These are phyloP conservation scores for Agrilus cyanescens DNA, from an alignment of 2,888 invertebrate species.

Conservation along the genomic window DNA sequence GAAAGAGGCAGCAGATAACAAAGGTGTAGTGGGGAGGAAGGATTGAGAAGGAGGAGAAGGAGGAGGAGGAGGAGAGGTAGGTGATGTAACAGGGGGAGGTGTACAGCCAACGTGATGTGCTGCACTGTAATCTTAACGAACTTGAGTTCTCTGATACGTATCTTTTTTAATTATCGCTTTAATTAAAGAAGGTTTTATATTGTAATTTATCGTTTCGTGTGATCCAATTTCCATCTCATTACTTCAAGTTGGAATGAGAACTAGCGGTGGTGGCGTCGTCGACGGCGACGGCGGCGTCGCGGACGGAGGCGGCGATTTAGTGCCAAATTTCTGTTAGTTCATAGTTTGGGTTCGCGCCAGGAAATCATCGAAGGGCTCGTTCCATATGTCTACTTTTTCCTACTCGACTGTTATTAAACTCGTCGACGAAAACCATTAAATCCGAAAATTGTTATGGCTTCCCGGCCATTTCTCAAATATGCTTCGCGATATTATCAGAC, in stretches of 20 bases:
- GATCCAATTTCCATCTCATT: conserved; percentile 35
- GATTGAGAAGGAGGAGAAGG: too few species aligned
- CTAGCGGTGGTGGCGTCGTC: conserved; percentile 21
- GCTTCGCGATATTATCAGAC: too few species aligned
- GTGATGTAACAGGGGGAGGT: too few species aligned
- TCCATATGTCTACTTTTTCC: background rate
- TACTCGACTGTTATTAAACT: background rate
- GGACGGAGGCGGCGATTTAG: conserved; percentile 4
- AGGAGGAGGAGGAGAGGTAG: too few species aligned
- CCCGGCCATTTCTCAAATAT: too few species aligned
- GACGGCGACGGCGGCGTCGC: conserved; percentile 6
- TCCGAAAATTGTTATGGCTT: too few species aligned
- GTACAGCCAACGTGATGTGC: too few species aligned
- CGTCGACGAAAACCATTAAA: too few species aligned
- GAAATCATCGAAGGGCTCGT: conserved; percentile 1
- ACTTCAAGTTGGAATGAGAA: conserved; percentile 30
- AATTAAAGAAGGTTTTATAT: conserved; percentile 35
- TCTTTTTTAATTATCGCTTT: conserved; percentile 35
- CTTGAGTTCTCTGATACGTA: conserved; percentile 21
- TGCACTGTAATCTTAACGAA: conserved; percentile 13
- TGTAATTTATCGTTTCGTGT: conserved; percentile 31
- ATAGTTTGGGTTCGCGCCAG: conserved; percentile 1
- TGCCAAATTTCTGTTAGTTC: conserved; percentile 5
- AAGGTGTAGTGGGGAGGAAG: too few species aligned
- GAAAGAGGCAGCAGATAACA: too few species aligned